Base-by-base conservation (phyloP, 2,113 vertebrate genomes). In the Epinephelus moara region DNA sequence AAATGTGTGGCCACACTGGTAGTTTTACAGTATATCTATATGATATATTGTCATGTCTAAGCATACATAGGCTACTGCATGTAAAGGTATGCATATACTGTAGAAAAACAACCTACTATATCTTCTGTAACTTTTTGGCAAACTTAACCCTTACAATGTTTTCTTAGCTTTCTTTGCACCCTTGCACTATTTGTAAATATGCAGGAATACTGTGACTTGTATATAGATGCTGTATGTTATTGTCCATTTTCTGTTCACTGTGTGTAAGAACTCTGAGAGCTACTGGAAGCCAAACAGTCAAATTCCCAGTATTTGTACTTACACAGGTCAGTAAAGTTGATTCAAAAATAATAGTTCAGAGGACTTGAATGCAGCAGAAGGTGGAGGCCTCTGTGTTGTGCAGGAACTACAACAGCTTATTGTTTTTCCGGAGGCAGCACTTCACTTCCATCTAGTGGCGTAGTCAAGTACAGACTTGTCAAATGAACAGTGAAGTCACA, bases 391-490 rank as follows among this genome's bases (percentile, higher is more conserved):
- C 13, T 57, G 57, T 5, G 18, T 21, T 45, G 27, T 18, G 15
- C 49, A 55, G 15, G 14, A 33, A 42, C 14, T 15, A 19, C 19
- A 50, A 11, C 17, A 45, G 13, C 6, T 53, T 40, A 19, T 23
- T 66, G 14, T 69, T 71, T 75, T 19, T 69, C 15, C 18, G 13
- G 1, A 17, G 50, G 17, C 3, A 3, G 11, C n/a, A 25, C 74
- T 71, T 73, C 40, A 59, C 55, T 74, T 19, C 85, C 82, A 75
- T 72, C 88, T 87, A 82, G 91, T 76, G 91, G 88, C 2, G 1
- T 0, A 49, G 64, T 27, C 9, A 68, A 55, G 57, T 18, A 77
- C 18, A 49, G 11, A n/a, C 8, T 33, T 52, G 30, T 61, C 53
- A 59, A 19, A 15, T 23, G 23, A 6, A 5, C 37, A 50, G 8